A percentile compares a stretch with the other conserved stretches of the same genome.
phyloP scores from a whole-genome alignment of 2,113 vertebrate species.

The Malurus cyaneus region DNA sequence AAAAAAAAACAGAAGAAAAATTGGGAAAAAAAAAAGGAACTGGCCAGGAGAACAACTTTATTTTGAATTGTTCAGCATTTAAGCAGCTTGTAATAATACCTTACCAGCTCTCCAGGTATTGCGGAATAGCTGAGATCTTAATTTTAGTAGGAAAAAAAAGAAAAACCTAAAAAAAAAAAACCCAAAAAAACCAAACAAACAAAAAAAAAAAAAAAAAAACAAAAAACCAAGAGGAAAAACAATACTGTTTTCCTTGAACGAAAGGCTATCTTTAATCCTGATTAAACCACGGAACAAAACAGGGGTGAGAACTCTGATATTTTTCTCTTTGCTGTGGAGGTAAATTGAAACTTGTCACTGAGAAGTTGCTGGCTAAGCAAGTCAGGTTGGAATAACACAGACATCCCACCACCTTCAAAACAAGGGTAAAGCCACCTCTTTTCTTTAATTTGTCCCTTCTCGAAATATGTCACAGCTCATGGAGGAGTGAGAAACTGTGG shows the following conservation, averaged over 20 bases:
- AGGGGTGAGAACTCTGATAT: not conserved
- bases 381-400: not conserved
- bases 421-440: not conserved
- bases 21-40: not conserved
- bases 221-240: not conserved
- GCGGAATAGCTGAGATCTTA: not conserved
- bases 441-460: not conserved
- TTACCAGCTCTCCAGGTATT: not conserved
- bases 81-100: not conserved
- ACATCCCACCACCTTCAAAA: not conserved
- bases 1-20: not conserved
- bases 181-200: too few relatives aligned
- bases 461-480: rapidly evolving
- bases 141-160: not conserved
- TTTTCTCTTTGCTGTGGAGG: not conserved
- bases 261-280: not conserved
- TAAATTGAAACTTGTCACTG: not conserved
- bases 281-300: not conserved
- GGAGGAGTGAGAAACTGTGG: not conserved
- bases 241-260: not conserved
- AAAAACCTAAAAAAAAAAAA: too few relatives aligned
- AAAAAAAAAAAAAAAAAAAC: not conserved
- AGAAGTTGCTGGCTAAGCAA: not conserved
- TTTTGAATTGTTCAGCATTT: not conserved
- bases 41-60: not conserved